phyloP scores from a whole-genome alignment of 2,888 invertebrate genomes.

The Bombyx huttoni region DNA sequence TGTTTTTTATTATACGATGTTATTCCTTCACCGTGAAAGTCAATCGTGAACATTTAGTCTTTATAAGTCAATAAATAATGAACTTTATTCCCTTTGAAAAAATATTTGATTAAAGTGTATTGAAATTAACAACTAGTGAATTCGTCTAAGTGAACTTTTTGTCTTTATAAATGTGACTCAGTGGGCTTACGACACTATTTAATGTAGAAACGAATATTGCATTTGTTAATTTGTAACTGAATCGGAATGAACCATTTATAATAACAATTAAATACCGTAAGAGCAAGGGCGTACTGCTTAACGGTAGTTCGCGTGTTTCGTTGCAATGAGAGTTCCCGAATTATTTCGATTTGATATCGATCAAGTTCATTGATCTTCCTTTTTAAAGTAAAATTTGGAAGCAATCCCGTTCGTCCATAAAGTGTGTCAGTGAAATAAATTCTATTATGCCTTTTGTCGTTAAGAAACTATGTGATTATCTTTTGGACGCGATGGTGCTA shows the following conservation, averaged over 20 bases:
- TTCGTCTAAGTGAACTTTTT: no score
- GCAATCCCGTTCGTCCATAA: constrained; percentile 9
- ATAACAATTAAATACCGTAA: constrained; percentile 31
- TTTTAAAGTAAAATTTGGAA: constrained; percentile 17
- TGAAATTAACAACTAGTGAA: no score
- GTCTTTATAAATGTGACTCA: no score
- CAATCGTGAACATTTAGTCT: no score
- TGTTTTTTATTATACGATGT: no score
- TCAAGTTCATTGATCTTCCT: constrained; percentile 33
- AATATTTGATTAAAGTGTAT: background rate
- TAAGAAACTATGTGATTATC: background rate
- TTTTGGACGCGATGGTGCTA: background rate
- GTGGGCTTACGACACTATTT: no score
- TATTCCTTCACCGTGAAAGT: no score
- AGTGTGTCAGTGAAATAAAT: constrained; percentile 19
- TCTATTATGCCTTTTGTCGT: background rate
- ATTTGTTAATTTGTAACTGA: background rate
- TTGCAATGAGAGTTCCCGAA: constrained; percentile 26
- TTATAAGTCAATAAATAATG: no score
- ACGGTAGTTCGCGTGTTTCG: constrained; percentile 48
- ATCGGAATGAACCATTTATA: constrained; percentile 19
- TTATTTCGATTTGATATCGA: constrained; percentile 18
- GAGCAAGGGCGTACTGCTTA: constrained; percentile 42
- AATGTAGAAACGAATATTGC: background rate
- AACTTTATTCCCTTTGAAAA: no score